Conservation (phyloP, 2,113 vertebrate species). For the Capricornis sumatraensis region DNA sequence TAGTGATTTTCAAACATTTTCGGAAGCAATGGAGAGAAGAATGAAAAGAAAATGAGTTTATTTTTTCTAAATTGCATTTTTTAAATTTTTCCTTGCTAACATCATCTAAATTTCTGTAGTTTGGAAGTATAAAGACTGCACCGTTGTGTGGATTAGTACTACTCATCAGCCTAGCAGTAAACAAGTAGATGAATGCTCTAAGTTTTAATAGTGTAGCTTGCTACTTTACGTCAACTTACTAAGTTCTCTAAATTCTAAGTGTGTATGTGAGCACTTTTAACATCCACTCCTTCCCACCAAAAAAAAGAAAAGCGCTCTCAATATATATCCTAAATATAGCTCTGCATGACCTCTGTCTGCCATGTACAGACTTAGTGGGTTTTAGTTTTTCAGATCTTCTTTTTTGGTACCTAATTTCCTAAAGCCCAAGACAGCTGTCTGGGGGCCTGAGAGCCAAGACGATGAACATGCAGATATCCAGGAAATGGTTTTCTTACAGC, state of each 20-base stretch:
- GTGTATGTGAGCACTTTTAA: neutral
- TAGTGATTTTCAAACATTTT: conserved; percentile 37
- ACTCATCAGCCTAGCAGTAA: neutral
- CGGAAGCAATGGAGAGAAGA: neutral
- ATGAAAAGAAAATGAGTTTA: neutral
- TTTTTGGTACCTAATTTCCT: conserved; percentile 50
- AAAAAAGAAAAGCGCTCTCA: neutral
- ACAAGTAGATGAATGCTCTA: neutral
- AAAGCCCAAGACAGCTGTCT: conserved; percentile 22
- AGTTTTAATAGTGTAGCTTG: neutral
- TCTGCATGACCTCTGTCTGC: neutral
- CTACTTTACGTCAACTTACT: neutral
- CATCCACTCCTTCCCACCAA: neutral
- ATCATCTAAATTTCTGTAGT: neutral
- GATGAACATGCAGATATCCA: conserved; percentile 23
- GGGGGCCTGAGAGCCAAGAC: neutral
- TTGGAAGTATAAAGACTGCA: neutral
- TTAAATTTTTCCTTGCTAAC: neutral
- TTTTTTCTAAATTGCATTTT: neutral
- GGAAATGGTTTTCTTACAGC: conserved; percentile 32
- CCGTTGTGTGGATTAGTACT: neutral
- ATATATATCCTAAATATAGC: neutral
- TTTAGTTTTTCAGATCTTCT: conserved; percentile 37
- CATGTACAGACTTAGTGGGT: neutral
- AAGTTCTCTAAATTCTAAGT: neutral